phyloP scores from a whole-genome alignment of 2,113 vertebrate genomes.

The Eptesicus fuscus region DNA sequence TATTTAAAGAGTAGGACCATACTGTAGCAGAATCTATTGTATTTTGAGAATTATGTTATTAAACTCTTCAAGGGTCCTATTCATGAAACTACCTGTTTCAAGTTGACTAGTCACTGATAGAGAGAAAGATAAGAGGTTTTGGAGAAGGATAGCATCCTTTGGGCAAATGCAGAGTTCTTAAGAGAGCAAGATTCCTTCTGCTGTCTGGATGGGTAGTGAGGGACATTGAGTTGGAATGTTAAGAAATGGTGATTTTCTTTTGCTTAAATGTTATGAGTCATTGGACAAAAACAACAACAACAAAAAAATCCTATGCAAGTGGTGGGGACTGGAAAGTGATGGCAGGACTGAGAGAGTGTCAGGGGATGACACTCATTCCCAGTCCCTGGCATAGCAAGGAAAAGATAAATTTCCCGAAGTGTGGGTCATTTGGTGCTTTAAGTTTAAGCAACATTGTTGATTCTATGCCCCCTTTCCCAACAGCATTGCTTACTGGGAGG shows the following conservation, averaged over 20 bases:
- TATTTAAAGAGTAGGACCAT: background rate
- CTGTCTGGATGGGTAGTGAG: background rate
- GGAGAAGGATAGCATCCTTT: background rate
- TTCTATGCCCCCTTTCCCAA: background rate
- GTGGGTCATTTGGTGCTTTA: background rate
- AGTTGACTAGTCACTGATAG: background rate
- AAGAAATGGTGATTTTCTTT: background rate
- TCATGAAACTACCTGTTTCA: background rate
- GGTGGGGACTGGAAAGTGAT: background rate
- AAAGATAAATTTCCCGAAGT: background rate
- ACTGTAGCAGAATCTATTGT: background rate
- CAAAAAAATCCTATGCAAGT: background rate
- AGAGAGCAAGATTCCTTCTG: background rate
- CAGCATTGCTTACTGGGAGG: background rate
- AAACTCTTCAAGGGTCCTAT: background rate
- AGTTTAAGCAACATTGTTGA: background rate
- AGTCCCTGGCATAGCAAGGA: background rate
- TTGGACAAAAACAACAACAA: background rate
- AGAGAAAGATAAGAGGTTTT: background rate
- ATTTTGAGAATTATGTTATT: background rate
- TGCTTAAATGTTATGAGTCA: background rate
- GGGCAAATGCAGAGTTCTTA: background rate
- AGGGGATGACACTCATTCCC: background rate
- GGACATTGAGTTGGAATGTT: background rate
- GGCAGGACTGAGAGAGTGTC: background rate